phyloP scores from a whole-genome alignment of 2,797 vertebrate genomes.

The Neostethus bicornis region DNA sequence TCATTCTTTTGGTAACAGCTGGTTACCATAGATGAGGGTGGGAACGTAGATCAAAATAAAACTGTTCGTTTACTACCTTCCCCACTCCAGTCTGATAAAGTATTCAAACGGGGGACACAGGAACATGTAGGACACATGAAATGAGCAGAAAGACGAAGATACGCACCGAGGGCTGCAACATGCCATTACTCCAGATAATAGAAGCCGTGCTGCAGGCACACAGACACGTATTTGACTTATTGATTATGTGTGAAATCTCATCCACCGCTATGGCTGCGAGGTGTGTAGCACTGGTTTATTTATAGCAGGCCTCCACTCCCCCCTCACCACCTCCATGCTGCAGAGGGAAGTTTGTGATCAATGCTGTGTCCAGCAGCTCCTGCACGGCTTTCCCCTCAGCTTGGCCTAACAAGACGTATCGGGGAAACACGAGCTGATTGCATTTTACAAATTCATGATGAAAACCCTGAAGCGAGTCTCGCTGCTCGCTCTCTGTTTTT shows the following conservation, averaged over 20 bases:
- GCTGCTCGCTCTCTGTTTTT: background rate
- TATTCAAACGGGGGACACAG: background rate
- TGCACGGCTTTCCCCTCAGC: conserved; percentile 21
- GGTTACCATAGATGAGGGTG: no score
- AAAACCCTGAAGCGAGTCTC: background rate
- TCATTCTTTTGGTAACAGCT: no score
- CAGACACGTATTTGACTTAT: conserved; percentile 63
- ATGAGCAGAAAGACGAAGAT: background rate
- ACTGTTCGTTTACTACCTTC: no score
- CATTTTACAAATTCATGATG: conserved; percentile 32
- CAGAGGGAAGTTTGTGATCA: conserved; percentile 43
- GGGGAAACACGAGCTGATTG: conserved; percentile 15
- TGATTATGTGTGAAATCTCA: conserved; percentile 75
- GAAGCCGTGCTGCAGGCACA: conserved; percentile 26
- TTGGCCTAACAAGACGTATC: background rate
- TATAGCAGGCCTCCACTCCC: conserved; percentile 46
- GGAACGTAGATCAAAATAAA: no score
- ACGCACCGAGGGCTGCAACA: conserved; percentile 20
- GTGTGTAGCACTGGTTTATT: conserved; percentile 61
- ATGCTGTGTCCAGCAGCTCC: conserved; percentile 20
- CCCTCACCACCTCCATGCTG: conserved; percentile 27
- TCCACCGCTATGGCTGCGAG: conserved; percentile 54
- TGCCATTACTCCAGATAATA: conserved; percentile 15
- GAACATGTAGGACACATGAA: background rate
- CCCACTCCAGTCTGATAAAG: background rate